phyloP scores from a whole-genome alignment of 1,140 invertebrate genomes.

The Trinorchestia longiramus region DNA sequence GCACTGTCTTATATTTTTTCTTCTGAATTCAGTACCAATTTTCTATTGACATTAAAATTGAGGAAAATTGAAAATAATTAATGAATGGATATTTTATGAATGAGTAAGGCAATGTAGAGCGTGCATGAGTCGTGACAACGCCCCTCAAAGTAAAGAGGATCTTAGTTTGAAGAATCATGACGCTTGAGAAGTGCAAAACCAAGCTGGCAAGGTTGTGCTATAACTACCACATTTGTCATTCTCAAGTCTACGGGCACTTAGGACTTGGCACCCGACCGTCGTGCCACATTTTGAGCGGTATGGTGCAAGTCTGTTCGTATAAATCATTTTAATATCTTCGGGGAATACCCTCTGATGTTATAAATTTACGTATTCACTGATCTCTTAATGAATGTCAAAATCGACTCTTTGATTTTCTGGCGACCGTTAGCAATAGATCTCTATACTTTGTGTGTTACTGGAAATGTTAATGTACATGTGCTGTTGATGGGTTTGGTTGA shows the following conservation, averaged over 20 bases:
- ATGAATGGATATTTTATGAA: background rate
- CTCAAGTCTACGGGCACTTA: no score
- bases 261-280: background rate
- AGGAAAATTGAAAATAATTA: background rate
- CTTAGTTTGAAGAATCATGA: background rate
- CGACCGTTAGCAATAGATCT: no score
- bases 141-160: background rate
- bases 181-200: background rate
- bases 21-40: background rate
- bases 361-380: no score
- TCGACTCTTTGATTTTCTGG: background rate
- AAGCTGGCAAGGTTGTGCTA: background rate
- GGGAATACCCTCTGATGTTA: background rate
- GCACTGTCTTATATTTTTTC: background rate
- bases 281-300: background rate
- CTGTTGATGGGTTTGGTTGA: no score
- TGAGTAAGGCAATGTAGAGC: background rate
- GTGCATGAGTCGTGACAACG: background rate
- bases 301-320: background rate
- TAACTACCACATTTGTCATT: no score
- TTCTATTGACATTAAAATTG: background rate
- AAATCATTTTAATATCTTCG: background rate
- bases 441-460: no score
- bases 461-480: no score
- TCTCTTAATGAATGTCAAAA: background rate